Evolutionary conservation across 2,888 invertebrate species (phyloP).

Genomic region (Taphrorychus bicolor): DNA sequence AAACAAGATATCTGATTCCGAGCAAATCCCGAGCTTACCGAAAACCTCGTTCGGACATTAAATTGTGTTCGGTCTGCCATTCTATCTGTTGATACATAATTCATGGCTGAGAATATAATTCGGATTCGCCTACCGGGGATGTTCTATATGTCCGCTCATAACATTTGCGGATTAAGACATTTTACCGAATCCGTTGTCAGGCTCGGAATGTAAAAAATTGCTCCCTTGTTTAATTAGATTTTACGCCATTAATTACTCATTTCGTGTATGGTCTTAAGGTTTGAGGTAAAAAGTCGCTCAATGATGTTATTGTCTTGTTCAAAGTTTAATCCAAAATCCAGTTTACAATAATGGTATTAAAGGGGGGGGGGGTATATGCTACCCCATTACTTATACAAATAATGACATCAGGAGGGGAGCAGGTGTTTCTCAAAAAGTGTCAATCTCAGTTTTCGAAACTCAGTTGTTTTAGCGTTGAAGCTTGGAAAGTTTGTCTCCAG

Average conservation of each 20-base stretch:
- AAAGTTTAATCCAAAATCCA: too few species aligned
- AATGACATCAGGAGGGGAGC: not conserved
- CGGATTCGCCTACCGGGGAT: not conserved
- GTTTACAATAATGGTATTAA: not conserved
- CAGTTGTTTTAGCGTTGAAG: not conserved
- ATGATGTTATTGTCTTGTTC: too few species aligned
- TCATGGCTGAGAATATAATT: slow-evolving; percentile 3
- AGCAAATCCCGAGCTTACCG: not conserved
- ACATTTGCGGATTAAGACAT: slow-evolving; percentile 9
- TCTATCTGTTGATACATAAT: slow-evolving; percentile 5
- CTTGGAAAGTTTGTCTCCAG: not conserved
- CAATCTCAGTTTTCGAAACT: not conserved
- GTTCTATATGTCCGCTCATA: slow-evolving; percentile 2
- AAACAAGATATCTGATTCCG: not conserved
- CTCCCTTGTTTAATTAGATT: not conserved
- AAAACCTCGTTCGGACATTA: slow-evolving; percentile 1
- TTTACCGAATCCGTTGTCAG: not conserved
- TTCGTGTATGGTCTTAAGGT: not conserved
- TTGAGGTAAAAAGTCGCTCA: too few species aligned
- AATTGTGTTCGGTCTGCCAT: not conserved
- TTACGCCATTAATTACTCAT: not conserved
- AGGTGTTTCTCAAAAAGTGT: not conserved
- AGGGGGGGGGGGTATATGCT: not conserved
- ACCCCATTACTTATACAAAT: not conserved
- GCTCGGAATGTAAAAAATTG: not conserved